These are phyloP conservation scores for Ischnus inquisitorius DNA, from an alignment of 2,888 invertebrate genomes.

Conservation along the genomic window DNA sequence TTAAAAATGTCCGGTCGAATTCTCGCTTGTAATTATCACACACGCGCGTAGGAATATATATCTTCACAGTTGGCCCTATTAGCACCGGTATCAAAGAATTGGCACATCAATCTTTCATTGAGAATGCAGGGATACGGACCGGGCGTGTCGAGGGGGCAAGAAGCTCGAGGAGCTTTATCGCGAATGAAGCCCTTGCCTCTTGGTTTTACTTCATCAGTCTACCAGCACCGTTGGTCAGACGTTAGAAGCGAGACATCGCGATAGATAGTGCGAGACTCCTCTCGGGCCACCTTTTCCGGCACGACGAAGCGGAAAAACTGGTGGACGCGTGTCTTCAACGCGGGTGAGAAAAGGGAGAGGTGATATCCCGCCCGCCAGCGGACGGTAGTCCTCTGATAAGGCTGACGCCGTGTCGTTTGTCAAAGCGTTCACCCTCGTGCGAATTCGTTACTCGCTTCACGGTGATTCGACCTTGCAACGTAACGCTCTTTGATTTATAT, in stretches of 20 bases:
- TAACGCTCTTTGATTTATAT: not conserved
- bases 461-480: not conserved
- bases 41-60: not conserved
- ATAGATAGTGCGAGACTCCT: slow-evolving; percentile 33
- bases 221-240: slow-evolving; percentile 72
- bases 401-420: slow-evolving; percentile 78
- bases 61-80: slow-evolving; percentile 4
- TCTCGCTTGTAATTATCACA: not conserved
- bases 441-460: slow-evolving; percentile 44
- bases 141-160: slow-evolving; percentile 40
- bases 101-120: slow-evolving; percentile 55
- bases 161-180: slow-evolving; percentile 73
- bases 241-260: slow-evolving; percentile 27
- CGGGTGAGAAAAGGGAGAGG: slow-evolving; percentile 53
- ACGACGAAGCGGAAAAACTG: slow-evolving; percentile 40
- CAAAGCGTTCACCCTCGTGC: slow-evolving; percentile 57
- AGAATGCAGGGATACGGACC: slow-evolving; percentile 25
- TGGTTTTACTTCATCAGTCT: slow-evolving; percentile 80
- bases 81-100: slow-evolving; percentile 10
- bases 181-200: slow-evolving; percentile 61
- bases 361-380: slow-evolving; percentile 43
- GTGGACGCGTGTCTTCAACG: slow-evolving; percentile 11
- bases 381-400: slow-evolving; percentile 71
- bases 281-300: slow-evolving; percentile 13
- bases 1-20: not conserved